Percentiles rank a stretch among this genome's conserved stretches.
Evolutionary conservation across 2,113 vertebrate species (phyloP).

Genomic region (Sigmodon hispidus): DNA sequence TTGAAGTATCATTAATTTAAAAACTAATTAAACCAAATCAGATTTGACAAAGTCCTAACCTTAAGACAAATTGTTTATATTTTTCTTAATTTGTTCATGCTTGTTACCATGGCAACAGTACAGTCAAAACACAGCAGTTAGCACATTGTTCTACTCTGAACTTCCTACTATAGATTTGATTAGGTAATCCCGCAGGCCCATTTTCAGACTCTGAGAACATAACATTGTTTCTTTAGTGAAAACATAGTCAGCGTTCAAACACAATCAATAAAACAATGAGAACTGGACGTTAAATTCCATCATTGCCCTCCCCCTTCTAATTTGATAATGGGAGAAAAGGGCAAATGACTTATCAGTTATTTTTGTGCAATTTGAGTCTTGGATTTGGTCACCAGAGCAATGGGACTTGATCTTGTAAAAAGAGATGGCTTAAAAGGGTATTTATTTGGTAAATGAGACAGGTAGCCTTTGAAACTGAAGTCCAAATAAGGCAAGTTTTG

Average conservation of each 20-base stretch:
- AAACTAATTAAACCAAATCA: slow-evolving; percentile 72
- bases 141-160: slow-evolving; percentile 69
- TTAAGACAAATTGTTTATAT: slow-evolving; percentile 68
- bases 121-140: slow-evolving; percentile 72
- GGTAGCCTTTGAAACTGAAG: slow-evolving; percentile 38
- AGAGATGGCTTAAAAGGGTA: too few species aligned
- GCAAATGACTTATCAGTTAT: slow-evolving; percentile 23
- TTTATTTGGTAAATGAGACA: slow-evolving; percentile 45
- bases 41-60: slow-evolving; percentile 70
- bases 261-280: slow-evolving; percentile 50
- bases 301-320: not conserved
- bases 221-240: slow-evolving; percentile 68
- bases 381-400: slow-evolving; percentile 5
- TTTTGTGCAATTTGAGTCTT: slow-evolving; percentile 13
- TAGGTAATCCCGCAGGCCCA: slow-evolving; percentile 50
- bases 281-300: slow-evolving; percentile 22
- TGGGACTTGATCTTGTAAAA: not conserved
- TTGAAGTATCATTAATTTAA: slow-evolving; percentile 70
- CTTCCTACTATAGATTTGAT: slow-evolving; percentile 78
- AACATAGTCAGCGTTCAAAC: not conserved
- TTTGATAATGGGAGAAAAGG: slow-evolving; percentile 43
- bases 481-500: slow-evolving; percentile 39
- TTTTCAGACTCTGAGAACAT: slow-evolving; percentile 64
- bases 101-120: slow-evolving; percentile 69
- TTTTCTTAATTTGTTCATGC: slow-evolving; percentile 68